phyloP scores from a whole-genome alignment of 1,140 invertebrate genomes.

The Nephila pilipes region DNA sequence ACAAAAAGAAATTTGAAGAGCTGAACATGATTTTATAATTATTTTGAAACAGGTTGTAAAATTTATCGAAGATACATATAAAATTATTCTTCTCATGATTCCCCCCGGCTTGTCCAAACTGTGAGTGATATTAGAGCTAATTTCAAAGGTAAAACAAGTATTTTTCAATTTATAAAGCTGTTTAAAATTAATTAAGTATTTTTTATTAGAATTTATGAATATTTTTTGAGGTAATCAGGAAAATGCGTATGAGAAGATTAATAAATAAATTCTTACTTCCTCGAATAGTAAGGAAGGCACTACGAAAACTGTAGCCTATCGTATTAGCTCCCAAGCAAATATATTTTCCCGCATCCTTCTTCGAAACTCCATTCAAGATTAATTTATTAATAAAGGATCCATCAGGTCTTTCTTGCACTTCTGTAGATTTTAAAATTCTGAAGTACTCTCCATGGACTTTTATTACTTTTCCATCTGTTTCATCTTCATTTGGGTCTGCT shows the following conservation, averaged over 20 bases:
- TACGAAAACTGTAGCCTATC: conserved; percentile 79
- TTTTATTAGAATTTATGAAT: too few relatives aligned
- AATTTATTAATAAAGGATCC: conserved; percentile 79
- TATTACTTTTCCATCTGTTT: conserved; percentile 61
- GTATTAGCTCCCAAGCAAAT: conserved; percentile 80
- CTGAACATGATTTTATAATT: too few relatives aligned
- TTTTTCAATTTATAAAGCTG: too few relatives aligned
- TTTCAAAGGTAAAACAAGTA: too few relatives aligned
- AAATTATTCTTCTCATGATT: too few relatives aligned
- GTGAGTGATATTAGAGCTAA: too few relatives aligned
- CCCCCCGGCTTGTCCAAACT: too few relatives aligned
- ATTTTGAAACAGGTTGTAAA: too few relatives aligned
- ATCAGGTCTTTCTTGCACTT: conserved; percentile 74
- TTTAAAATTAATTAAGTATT: too few relatives aligned
- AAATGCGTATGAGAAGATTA: neutral
- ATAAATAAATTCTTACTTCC: conserved; percentile 77
- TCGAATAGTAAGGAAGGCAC: conserved; percentile 79
- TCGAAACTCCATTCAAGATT: conserved; percentile 75
- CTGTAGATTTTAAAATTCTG: conserved; percentile 74
- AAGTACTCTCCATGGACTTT: conserved; percentile 75
- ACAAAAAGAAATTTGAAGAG: too few relatives aligned
- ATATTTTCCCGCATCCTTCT: conserved; percentile 79
- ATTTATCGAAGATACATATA: too few relatives aligned
- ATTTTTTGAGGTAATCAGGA: too few relatives aligned
- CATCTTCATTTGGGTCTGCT: conserved; percentile 53